These are phyloP conservation scores for Spea multiplicata DNA, from an alignment of 2,113 vertebrate species.

Conservation along the genomic window DNA sequence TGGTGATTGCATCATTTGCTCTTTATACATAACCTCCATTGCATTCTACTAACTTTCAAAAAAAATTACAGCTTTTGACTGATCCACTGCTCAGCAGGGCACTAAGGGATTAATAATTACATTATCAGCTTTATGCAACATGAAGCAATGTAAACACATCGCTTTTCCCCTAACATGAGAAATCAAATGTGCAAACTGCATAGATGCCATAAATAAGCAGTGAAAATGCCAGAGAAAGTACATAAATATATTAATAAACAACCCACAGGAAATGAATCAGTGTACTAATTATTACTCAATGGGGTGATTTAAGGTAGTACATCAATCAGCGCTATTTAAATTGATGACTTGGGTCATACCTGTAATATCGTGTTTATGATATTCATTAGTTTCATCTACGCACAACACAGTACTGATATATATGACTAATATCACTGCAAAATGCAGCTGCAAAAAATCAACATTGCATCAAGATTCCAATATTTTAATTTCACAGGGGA, in stretches of 20 bases:
- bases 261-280: not conserved
- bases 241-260: not conserved
- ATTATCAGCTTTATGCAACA: conserved; percentile 8
- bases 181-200: not conserved
- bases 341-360: conserved; percentile 37
- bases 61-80: too few species aligned
- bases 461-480: not conserved
- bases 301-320: conserved; percentile 10
- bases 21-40: too few species aligned
- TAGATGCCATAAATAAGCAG: conserved; percentile 8
- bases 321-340: conserved; percentile 33
- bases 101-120: not conserved
- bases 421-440: conserved; percentile 19
- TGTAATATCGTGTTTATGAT: conserved; percentile 40
- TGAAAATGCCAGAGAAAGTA: conserved; percentile 11
- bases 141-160: conserved; percentile 14
- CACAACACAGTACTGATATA: conserved; percentile 24
- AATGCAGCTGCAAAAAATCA: too few species aligned
- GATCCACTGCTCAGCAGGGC: not conserved
- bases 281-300: conserved; percentile 19
- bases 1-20: too few species aligned
- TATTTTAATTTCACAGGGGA: not conserved
- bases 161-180: not conserved
- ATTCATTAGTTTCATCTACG: conserved; percentile 33
- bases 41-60: too few species aligned